Percentiles rank a stretch among this genome's conserved stretches.
These are phyloP conservation scores for Thyatira batis DNA, from an alignment of 2,888 invertebrate genomes.

Conservation along the genomic window DNA sequence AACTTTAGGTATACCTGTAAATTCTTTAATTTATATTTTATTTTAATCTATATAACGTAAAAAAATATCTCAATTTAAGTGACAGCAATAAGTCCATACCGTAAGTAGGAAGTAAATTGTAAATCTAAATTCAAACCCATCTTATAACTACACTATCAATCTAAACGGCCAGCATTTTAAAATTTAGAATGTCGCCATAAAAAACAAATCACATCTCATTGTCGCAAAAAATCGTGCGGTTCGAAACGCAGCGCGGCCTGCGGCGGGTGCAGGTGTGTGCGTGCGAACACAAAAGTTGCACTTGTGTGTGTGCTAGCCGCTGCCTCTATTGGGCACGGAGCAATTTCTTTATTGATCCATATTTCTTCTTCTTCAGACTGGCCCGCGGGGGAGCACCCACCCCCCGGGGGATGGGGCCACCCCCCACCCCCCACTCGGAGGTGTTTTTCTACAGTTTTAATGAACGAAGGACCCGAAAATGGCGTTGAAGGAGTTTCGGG, in stretches of 20 bases:
- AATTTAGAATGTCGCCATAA: too few relatives aligned
- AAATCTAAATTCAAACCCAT: too few relatives aligned
- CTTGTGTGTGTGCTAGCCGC: constrained; percentile 71
- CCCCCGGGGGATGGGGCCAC: constrained; percentile 22
- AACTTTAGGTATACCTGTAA: too few relatives aligned
- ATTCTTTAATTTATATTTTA: too few relatives aligned
- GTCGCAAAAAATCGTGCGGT: background rate
- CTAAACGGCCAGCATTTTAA: too few relatives aligned
- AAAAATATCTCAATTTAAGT: too few relatives aligned
- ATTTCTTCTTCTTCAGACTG: constrained; percentile 74
- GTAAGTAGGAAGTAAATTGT: too few relatives aligned
- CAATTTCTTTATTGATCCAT: constrained; percentile 83
- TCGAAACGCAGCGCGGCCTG: background rate
- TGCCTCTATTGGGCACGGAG: constrained; percentile 78
- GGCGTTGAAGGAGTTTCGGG: constrained; percentile 60
- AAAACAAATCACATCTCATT: too few relatives aligned
- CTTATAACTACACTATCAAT: too few relatives aligned
- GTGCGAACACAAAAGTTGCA: constrained; percentile 34
- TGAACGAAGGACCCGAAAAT: constrained; percentile 72
- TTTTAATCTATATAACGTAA: too few relatives aligned
- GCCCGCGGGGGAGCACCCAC: constrained; percentile 36
- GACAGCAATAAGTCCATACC: too few relatives aligned
- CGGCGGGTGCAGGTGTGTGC: background rate
- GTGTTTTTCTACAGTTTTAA: constrained; percentile 81
- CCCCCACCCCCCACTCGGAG: constrained; percentile 52